Evolutionary conservation across 2,797 vertebrate species (phyloP), one percentile per base, ranked within the genome.

Genomic region (Sphenopsis melanotis): DNA sequence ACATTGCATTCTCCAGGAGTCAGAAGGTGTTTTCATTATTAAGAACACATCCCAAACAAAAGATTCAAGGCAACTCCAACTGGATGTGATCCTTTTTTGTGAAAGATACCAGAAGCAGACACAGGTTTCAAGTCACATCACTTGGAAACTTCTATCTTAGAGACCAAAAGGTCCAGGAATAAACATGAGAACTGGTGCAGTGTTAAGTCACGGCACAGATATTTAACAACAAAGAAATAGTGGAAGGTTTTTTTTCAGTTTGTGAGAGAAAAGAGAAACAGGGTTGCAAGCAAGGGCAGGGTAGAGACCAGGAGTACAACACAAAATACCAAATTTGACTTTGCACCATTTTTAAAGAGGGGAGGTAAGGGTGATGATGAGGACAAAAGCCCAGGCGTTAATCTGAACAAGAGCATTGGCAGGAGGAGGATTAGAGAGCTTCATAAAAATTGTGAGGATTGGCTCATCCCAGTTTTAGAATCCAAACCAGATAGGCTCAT

Each of bases 401-500:
- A 81, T 78, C 11, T 77, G 87, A 90, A 87, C 64, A 72, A 55
- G 63, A 87, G 74, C 63, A 55, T 5, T 39, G 47, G 76, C 55
- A 50, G 14, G 9, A 10, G 23, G 20, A 76, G 29, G 42, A 83
- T 83, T 82, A 66, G 83, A 79, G 69, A 89, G 47, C 60, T 70
- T 77, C 83, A 79, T 19, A 56, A 89, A 76, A 90, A 72, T 24
- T 12, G 39, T 4, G 6, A 93, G 53, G 81, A 84, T n/a, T 50
- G 60, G 66, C 71, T 93, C 81, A 55, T 66, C 71, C 83, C 71
- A 42, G 49, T 70, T 70, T 82, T 15, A 79, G 91, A 93, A 90
- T 77, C 56, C 75, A 87, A 85, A 93, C 52, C 5, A 90, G 74
- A 80, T 3, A 76, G 88, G 64, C 60, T 90, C n/a, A 18, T 1